Evolutionary conservation across 2,888 invertebrate species (phyloP).

Genomic region (Linnaemya vulpina): DNA sequence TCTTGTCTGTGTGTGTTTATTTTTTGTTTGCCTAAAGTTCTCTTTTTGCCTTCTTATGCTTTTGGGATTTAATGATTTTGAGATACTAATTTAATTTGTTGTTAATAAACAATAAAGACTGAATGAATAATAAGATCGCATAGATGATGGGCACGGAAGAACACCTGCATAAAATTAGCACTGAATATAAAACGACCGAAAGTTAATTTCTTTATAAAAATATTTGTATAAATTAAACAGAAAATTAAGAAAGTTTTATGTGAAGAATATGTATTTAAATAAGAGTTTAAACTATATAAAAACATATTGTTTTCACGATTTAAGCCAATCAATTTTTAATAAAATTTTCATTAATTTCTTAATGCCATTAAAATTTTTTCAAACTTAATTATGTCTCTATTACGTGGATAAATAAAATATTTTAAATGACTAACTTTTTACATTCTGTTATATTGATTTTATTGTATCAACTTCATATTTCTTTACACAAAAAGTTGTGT

Average conservation of each 20-base stretch:
- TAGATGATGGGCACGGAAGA: background rate
- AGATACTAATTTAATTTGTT: constrained; percentile 62
- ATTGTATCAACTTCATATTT: constrained; percentile 6
- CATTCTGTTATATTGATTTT: constrained; percentile 22
- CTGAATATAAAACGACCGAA: background rate
- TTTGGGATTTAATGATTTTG: constrained; percentile 47
- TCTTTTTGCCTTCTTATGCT: constrained; percentile 2
- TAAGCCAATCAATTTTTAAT: constrained; percentile 1
- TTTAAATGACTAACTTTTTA: constrained; percentile 16
- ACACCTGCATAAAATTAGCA: constrained; percentile 5
- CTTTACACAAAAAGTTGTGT: background rate
- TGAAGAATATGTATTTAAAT: background rate
- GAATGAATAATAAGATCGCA: background rate
- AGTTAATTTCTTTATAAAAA: background rate
- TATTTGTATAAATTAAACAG: background rate
- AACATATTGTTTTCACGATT: background rate
- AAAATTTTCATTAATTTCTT: constrained; percentile 26
- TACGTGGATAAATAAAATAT: constrained; percentile 25
- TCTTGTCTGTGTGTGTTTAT: constrained; percentile 10
- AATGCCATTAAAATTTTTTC: constrained; percentile 23
- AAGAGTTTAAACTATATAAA: background rate
- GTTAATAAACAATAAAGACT: constrained; percentile 56
- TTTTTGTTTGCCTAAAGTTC: background rate
- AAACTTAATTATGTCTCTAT: constrained; percentile 20
- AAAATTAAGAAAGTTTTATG: background rate